Base-by-base conservation (phyloP, 2,888 invertebrate genomes). In the Alloscopus bannaensis region DNA sequence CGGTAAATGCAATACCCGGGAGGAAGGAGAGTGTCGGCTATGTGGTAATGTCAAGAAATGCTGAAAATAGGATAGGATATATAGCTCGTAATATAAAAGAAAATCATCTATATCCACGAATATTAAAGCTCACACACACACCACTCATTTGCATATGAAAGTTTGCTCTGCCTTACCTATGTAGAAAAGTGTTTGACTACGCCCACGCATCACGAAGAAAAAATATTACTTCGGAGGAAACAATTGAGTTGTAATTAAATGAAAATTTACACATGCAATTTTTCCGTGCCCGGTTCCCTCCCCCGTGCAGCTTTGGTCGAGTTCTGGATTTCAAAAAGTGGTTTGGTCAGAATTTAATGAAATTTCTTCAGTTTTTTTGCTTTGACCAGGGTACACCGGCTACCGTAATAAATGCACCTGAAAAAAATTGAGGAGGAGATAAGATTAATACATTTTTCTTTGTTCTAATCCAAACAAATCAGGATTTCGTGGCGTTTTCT, bases 231-330 rank as follows among this genome's bases (percentile, higher is more conserved):
- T 66, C 42, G 59, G 59, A 75, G 66, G 66, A 75, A 66, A 57
- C 65, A 75, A 66, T 75, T 75, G 66, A 65, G 66, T 47, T 75
- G 73, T 75, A 75, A 75, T 75, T 75, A 75, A 75, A 75, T 66
- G 66, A 66, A 66, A 75, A 66, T 75, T 75, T 29, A 59, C 73
- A 75, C 73, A 75, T 75, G 73, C 55, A 75, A 73, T 73, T 75
- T 71, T 75, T 72, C n/a, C n/a, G n/a, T n/a, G n/a, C n/a, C n/a
- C n/a, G n/a, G n/a, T n/a, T n/a, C n/a, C n/a, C n/a, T n/a, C n/a
- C n/a, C n/a, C n/a, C n/a, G n/a, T n/a, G n/a, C n/a, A n/a, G n/a
- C n/a, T n/a, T n/a, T n/a, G n/a, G n/a, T n/a, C n/a, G n/a, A n/a
- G n/a, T n/a, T n/a, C n/a, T n/a, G n/a, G n/a, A n/a, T n/a, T n/a